Conservation (phyloP, 2,113 vertebrate species). For the Polypterus bichir region DNA sequence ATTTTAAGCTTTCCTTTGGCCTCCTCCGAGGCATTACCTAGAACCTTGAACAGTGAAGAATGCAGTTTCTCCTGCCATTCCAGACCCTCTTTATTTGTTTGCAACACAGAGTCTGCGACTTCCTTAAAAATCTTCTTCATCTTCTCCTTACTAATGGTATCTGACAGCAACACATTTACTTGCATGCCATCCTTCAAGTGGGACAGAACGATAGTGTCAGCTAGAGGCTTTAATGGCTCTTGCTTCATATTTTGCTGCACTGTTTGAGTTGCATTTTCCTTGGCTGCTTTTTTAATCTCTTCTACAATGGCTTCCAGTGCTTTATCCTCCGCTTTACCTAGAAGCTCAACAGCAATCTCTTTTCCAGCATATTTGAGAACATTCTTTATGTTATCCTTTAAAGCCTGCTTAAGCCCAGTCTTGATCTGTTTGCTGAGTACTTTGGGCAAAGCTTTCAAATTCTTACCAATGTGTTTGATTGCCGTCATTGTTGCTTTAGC, state of each 20-base stretch:
- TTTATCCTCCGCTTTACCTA: conserved; percentile 7
- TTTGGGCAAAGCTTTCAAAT: conserved; percentile 17
- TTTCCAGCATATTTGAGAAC: conserved; percentile 4
- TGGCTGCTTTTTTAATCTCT: not conserved
- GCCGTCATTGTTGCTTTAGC: not conserved
- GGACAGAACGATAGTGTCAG: conserved; percentile 12
- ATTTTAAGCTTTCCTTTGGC: not conserved
- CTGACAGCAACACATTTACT: not conserved
- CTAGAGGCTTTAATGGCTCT: not conserved
- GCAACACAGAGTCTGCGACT: no score
- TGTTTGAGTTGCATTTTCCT: not conserved
- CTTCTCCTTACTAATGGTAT: not conserved
- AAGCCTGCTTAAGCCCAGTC: not conserved
- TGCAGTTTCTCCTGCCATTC: conserved; percentile 3
- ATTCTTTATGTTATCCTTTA: conserved; percentile 17
- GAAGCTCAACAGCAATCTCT: not conserved
- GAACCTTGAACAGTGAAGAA: not conserved
- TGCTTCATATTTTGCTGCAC: conserved; percentile 1
- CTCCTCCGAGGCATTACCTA: not conserved
- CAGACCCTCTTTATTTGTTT: not conserved
- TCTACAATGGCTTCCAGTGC: conserved; percentile 4
- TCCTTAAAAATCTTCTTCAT: not conserved
- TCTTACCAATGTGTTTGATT: conserved; percentile 1
- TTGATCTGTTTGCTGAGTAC: conserved; percentile 5
- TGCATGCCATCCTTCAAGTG: conserved; percentile 6